phyloP scores from a whole-genome alignment of 1,140 invertebrate genomes.

The Melipona quadrifasciata region DNA sequence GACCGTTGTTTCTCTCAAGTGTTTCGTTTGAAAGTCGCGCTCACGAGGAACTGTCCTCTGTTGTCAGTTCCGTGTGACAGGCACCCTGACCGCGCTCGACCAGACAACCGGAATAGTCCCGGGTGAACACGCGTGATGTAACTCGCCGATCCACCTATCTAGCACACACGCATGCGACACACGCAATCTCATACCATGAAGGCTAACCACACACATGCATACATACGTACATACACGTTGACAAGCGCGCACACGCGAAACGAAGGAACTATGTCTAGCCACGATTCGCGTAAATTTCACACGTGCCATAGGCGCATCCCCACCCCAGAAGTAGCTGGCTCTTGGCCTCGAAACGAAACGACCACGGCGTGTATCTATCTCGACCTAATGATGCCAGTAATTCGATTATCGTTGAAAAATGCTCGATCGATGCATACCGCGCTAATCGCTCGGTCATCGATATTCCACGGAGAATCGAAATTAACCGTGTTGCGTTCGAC shows the following conservation, averaged over 20 bases:
- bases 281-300: conserved; percentile 62
- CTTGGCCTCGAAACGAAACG: conserved; percentile 61
- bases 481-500: neutral
- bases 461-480: neutral
- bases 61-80: conserved; percentile 40
- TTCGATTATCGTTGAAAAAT: conserved; percentile 40
- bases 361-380: conserved; percentile 24
- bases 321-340: conserved; percentile 41
- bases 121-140: conserved; percentile 47
- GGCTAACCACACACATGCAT: neutral
- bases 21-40: conserved; percentile 29
- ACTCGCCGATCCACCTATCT: conserved; percentile 42
- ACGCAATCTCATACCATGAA: neutral
- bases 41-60: neutral
- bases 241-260: conserved; percentile 10
- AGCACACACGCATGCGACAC: neutral
- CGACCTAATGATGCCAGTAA: conserved; percentile 18
- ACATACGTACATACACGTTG: neutral
- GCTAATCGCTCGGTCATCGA: neutral
- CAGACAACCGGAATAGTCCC: conserved; percentile 43
- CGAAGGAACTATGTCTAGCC: conserved; percentile 45
- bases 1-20: conserved; percentile 31
- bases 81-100: conserved; percentile 22
- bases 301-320: conserved; percentile 55
- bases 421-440: neutral